Percentiles rank a stretch among this genome's conserved stretches.
These are phyloP conservation scores for Drosophila paranaensis DNA, from an alignment of 2,888 invertebrate genomes.

Conservation along the genomic window DNA sequence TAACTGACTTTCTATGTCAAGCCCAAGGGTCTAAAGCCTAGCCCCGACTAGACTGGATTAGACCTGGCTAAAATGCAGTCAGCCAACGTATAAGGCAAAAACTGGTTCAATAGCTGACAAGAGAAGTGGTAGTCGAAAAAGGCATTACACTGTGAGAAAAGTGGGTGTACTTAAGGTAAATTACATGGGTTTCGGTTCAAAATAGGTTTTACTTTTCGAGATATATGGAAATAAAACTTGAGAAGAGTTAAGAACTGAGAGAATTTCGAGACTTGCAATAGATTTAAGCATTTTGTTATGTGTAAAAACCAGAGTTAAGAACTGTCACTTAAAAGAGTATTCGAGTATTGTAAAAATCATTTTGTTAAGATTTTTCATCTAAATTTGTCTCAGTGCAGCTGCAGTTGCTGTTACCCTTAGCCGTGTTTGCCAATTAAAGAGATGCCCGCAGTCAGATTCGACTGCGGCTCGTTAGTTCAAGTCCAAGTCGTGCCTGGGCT, in stretches of 20 bases:
- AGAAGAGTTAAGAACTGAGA: too few relatives aligned
- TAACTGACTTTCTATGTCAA: slow-evolving; percentile 29
- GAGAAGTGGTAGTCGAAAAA: slow-evolving; percentile 33
- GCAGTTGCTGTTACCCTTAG: slow-evolving; percentile 23
- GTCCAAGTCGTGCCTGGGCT: slow-evolving; percentile 61
- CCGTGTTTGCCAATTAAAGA: slow-evolving; percentile 63
- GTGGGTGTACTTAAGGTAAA: too few relatives aligned
- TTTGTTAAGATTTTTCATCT: too few relatives aligned
- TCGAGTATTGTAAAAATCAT: too few relatives aligned
- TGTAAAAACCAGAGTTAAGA: too few relatives aligned
- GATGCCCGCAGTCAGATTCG: slow-evolving; percentile 46
- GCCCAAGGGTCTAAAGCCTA: slow-evolving; percentile 31
- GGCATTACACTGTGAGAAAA: background rate
- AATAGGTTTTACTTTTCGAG: too few relatives aligned
- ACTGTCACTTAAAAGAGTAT: too few relatives aligned
- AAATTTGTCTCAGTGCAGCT: slow-evolving; percentile 15
- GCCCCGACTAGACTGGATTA: slow-evolving; percentile 2
- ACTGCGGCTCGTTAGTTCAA: slow-evolving; percentile 56
- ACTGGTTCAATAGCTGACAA: slow-evolving; percentile 49
- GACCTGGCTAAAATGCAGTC: background rate
- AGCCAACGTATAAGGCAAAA: slow-evolving; percentile 45
- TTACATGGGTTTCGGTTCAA: too few relatives aligned
- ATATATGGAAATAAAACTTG: too few relatives aligned
- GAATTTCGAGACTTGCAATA: too few relatives aligned
- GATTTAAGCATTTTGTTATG: too few relatives aligned